Conservation (phyloP, 2,888 invertebrate genomes). For the Mimumesa dahlbomi region DNA sequence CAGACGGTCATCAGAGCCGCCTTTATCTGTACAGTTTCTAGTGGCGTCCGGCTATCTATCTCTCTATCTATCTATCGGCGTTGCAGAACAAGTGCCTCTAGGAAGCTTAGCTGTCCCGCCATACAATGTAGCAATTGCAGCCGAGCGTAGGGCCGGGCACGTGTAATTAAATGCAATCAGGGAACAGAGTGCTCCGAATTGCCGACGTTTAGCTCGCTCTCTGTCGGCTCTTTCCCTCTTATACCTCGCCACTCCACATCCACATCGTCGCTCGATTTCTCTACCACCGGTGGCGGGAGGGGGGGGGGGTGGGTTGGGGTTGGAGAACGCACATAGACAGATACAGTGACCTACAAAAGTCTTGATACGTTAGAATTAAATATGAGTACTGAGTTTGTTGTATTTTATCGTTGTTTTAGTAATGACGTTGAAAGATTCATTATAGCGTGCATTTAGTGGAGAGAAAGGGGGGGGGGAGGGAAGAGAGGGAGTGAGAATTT, state of each 20-base stretch:
- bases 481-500: too few relatives aligned
- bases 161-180: slow-evolving; percentile 80
- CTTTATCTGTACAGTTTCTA: too few relatives aligned
- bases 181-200: slow-evolving; percentile 76
- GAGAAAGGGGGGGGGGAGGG: too few relatives aligned
- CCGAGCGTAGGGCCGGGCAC: slow-evolving; percentile 68
- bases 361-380: too few relatives aligned
- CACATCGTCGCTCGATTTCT: slow-evolving; percentile 28
- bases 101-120: slow-evolving; percentile 62
- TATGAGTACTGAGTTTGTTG: too few relatives aligned
- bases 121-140: slow-evolving; percentile 76
- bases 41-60: slow-evolving; percentile 60
- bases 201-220: slow-evolving; percentile 72
- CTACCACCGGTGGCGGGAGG: slow-evolving; percentile 5
- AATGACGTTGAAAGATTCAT: too few relatives aligned
- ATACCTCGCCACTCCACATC: too few relatives aligned
- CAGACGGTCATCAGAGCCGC: slow-evolving; percentile 5
- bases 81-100: slow-evolving; percentile 52
- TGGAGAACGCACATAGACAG: too few relatives aligned
- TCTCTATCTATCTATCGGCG: slow-evolving; percentile 19
- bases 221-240: slow-evolving; percentile 47
- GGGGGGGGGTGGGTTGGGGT: too few relatives aligned
- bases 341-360: too few relatives aligned
- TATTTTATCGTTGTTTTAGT: too few relatives aligned
- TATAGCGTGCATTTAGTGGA: too few relatives aligned